phyloP scores from a whole-genome alignment of 2,888 invertebrate species.

The Lagria hirta region DNA sequence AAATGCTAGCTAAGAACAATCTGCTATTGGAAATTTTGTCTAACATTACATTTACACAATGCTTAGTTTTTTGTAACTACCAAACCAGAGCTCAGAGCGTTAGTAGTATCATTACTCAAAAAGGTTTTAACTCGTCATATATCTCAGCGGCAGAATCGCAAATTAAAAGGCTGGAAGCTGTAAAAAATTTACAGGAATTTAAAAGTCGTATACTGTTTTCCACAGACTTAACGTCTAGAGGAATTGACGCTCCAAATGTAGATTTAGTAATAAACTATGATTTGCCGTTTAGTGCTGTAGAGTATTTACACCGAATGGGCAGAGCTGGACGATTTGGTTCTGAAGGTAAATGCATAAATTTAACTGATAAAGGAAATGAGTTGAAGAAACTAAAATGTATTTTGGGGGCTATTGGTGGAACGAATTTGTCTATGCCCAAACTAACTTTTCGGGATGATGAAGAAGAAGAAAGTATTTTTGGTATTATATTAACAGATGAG shows the following conservation, averaged over 20 bases:
- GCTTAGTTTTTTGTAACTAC: slow-evolving; percentile 88
- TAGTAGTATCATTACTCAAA: slow-evolving; percentile 66
- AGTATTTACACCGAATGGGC: slow-evolving; percentile 93
- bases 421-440: slow-evolving; percentile 56
- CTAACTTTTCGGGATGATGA: slow-evolving; percentile 50
- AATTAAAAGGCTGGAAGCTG: slow-evolving; percentile 70
- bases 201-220: slow-evolving; percentile 84
- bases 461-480: too few relatives aligned
- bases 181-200: slow-evolving; percentile 76
- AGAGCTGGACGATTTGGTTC: slow-evolving; percentile 93
- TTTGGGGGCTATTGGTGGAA: slow-evolving; percentile 60
- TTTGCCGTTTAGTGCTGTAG: slow-evolving; percentile 74
- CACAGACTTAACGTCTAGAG: slow-evolving; percentile 89
- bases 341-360: slow-evolving; percentile 75
- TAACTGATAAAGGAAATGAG: slow-evolving; percentile 70
- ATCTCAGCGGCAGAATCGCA: slow-evolving; percentile 83
- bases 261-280: slow-evolving; percentile 94
- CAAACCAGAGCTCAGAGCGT: slow-evolving; percentile 82
- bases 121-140: slow-evolving; percentile 77
- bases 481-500: slow-evolving; percentile 32
- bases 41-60: slow-evolving; percentile 80
- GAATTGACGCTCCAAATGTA: slow-evolving; percentile 91
- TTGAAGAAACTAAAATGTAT: slow-evolving; percentile 60
- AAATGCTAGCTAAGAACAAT: slow-evolving; percentile 67
- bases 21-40: slow-evolving; percentile 69